A percentile compares a stretch with the other conserved stretches of the same genome.
Conservation (phyloP, 2,888 invertebrate species). For the Willowsia nigromaculata region DNA sequence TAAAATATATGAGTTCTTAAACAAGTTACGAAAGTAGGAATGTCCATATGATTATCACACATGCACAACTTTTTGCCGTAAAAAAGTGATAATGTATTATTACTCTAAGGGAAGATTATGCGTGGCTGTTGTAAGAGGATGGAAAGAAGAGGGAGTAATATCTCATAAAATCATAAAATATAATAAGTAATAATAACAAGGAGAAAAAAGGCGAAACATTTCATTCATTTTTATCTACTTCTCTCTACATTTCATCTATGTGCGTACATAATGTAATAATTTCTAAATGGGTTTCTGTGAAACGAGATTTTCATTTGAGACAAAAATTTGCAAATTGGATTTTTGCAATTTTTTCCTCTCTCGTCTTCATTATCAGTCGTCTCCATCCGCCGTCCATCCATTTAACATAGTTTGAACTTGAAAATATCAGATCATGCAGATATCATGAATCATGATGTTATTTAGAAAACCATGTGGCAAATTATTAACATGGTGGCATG, state of each 20-base stretch:
- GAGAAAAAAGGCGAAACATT: slow-evolving; percentile 35
- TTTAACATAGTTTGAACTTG: slow-evolving; percentile 19
- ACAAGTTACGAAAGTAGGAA: slow-evolving; percentile 37
- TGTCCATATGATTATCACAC: slow-evolving; percentile 40
- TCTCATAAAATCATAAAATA: slow-evolving; percentile 38
- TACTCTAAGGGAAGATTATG: neutral
- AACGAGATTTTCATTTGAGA: slow-evolving; percentile 36
- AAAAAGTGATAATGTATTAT: slow-evolving; percentile 51
- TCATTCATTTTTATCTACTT: slow-evolving; percentile 33
- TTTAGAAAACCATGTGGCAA: neutral
- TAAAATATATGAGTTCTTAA: slow-evolving; percentile 60
- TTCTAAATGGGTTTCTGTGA: slow-evolving; percentile 35
- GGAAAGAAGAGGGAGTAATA: slow-evolving; percentile 1
- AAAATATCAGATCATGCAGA: neutral
- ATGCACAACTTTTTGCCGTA: slow-evolving; percentile 1
- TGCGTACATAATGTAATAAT: slow-evolving; percentile 7
- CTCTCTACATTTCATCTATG: slow-evolving; percentile 4
- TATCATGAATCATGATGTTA: slow-evolving; percentile 4
- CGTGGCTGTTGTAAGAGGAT: neutral
- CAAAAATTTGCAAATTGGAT: slow-evolving; percentile 62
- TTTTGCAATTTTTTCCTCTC: slow-evolving; percentile 50
- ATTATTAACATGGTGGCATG: neutral
- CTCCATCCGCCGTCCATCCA: neutral
- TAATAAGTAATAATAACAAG: slow-evolving; percentile 40
- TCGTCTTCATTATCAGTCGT: neutral